Conservation (phyloP, 2,888 invertebrate genomes). For the Xanthorhoe designata region DNA sequence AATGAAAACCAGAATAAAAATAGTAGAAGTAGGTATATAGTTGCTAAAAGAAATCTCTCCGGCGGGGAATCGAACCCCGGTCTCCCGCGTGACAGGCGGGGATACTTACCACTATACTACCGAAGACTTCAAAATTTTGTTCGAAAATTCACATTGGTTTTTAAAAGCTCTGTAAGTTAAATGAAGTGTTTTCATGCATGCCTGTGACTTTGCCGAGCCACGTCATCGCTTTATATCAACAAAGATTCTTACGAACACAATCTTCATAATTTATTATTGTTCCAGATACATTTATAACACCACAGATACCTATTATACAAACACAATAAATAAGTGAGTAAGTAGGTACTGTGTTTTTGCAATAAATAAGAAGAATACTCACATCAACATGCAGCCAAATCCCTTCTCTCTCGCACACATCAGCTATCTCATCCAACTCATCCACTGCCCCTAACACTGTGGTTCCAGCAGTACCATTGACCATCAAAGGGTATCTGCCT, state of each 20-base stretch:
- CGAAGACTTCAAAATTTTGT: conserved; percentile 59
- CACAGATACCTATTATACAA: too few species aligned
- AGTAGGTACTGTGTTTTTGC: too few species aligned
- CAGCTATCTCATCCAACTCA: conserved; percentile 88
- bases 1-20: not conserved
- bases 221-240: too few species aligned
- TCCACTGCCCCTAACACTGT: conserved; percentile 95
- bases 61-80: conserved; percentile 87
- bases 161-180: not conserved
- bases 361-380: conserved; percentile 56
- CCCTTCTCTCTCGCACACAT: conserved; percentile 87
- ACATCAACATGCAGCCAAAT: conserved; percentile 95
- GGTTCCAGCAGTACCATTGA: conserved; percentile 92
- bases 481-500: conserved; percentile 87
- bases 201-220: too few species aligned
- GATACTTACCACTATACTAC: conserved; percentile 86
- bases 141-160: not conserved
- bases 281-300: too few species aligned
- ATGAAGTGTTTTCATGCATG: too few species aligned
- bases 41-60: conserved; percentile 62
- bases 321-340: too few species aligned
- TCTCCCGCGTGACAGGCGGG: conserved; percentile 87
- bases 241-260: too few species aligned
- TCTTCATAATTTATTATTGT: too few species aligned
- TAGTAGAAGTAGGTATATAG: not conserved